These are phyloP conservation scores for Drosophila paucipuncta DNA, from an alignment of 2,888 invertebrate species.

Conservation along the genomic window DNA sequence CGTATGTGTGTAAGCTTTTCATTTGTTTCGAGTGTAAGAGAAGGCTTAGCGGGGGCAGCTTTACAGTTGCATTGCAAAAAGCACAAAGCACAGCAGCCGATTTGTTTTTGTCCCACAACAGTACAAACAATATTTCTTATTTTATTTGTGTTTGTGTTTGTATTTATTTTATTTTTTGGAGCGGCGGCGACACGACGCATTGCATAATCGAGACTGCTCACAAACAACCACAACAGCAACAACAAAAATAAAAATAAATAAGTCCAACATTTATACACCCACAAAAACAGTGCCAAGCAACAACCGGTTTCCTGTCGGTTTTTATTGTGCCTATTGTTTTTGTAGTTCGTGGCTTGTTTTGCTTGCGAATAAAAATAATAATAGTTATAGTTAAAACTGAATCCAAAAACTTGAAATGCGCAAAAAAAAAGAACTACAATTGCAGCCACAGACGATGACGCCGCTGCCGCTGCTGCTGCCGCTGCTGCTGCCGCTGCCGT, in stretches of 20 bases:
- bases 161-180: slow-evolving; percentile 45
- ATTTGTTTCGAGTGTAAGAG: slow-evolving; percentile 7
- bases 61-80: slow-evolving; percentile 44
- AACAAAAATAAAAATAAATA: slow-evolving; percentile 48
- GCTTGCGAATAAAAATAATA: slow-evolving; percentile 57
- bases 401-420: slow-evolving; percentile 47
- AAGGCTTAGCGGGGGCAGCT: slow-evolving; percentile 17
- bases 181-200: slow-evolving; percentile 67
- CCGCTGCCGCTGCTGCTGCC: slow-evolving; percentile 22
- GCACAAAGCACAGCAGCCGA: slow-evolving; percentile 38
- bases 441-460: slow-evolving; percentile 38
- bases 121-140: slow-evolving; percentile 55
- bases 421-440: slow-evolving; percentile 50
- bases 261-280: slow-evolving; percentile 58
- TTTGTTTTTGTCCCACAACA: slow-evolving; percentile 17
- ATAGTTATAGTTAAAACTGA: slow-evolving; percentile 44
- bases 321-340: slow-evolving; percentile 10
- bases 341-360: slow-evolving; percentile 36
- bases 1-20: slow-evolving; percentile 18
- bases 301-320: slow-evolving; percentile 57
- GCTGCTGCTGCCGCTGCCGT: slow-evolving; percentile 17
- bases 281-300: slow-evolving; percentile 47
- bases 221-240: slow-evolving; percentile 27
- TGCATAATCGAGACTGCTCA: slow-evolving; percentile 63
- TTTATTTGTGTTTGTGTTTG: slow-evolving; percentile 5